Conservation (phyloP, 2,113 vertebrate species). For the Saguinus midas region DNA sequence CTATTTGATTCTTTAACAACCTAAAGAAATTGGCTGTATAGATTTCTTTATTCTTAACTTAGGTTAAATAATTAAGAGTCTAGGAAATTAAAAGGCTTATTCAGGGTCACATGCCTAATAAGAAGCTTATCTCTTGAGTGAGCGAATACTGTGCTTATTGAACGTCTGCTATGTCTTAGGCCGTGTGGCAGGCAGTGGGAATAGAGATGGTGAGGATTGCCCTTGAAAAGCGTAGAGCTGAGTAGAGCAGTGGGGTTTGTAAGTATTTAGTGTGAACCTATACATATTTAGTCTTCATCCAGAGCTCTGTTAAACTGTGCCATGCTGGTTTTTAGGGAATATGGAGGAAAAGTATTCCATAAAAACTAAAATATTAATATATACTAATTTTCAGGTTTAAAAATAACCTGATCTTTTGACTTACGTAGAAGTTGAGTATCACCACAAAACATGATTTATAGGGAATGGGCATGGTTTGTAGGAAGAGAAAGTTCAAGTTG, state of each 20-base stretch:
- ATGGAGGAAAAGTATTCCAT: neutral
- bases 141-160: neutral
- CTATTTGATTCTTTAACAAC: neutral
- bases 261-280: neutral
- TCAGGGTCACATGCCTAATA: neutral
- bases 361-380: neutral
- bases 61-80: neutral
- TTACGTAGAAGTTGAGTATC: neutral
- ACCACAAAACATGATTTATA: slow-evolving; percentile 2
- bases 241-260: neutral
- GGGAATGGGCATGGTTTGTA: neutral
- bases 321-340: neutral
- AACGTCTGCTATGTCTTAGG: neutral
- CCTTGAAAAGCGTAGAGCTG: neutral
- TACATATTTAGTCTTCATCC: neutral
- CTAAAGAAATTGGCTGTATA: neutral
- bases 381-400: neutral
- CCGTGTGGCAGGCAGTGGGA: neutral
- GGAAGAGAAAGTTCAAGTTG: neutral
- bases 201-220: neutral
- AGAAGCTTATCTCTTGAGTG: neutral
- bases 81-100: neutral
- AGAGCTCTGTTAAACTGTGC: slow-evolving; percentile 9
- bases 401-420: neutral
- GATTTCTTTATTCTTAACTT: slow-evolving; percentile 36